phyloP scores from a whole-genome alignment of 2,888 invertebrate species.

The Galerucella nymphaeae region DNA sequence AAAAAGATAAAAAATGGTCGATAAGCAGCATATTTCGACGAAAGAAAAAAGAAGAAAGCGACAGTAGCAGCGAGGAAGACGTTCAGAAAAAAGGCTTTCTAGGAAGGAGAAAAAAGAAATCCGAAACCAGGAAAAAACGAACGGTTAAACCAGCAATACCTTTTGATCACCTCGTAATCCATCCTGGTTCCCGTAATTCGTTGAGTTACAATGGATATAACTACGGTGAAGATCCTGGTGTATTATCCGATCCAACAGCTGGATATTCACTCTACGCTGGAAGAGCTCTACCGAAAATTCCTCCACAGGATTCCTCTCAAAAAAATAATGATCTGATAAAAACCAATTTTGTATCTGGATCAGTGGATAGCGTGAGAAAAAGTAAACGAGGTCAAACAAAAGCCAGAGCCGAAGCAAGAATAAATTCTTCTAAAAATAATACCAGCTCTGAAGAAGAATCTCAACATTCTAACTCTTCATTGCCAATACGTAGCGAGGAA shows the following conservation, averaged over 20 bases:
- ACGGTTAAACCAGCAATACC: slow-evolving; percentile 67
- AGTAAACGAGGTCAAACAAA: slow-evolving; percentile 72
- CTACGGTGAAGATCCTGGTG: slow-evolving; percentile 66
- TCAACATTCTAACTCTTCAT: slow-evolving; percentile 75
- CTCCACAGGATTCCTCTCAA: slow-evolving; percentile 58
- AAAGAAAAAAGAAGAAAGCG: slow-evolving; percentile 77
- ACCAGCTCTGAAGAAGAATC: slow-evolving; percentile 81
- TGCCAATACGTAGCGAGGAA: slow-evolving; percentile 77
- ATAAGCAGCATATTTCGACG: slow-evolving; percentile 82
- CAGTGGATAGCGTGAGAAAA: slow-evolving; percentile 67
- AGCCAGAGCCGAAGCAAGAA: slow-evolving; percentile 75
- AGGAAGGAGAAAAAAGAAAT: slow-evolving; percentile 62
- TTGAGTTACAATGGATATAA: slow-evolving; percentile 49
- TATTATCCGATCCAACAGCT: slow-evolving; percentile 70
- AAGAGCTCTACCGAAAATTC: slow-evolving; percentile 52
- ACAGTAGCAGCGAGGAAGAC: slow-evolving; percentile 68
- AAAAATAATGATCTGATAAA: slow-evolving; percentile 54
- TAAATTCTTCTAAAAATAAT: slow-evolving; percentile 71
- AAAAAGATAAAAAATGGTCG: slow-evolving; percentile 81
- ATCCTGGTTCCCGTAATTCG: slow-evolving; percentile 46
- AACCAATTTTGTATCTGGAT: slow-evolving; percentile 62
- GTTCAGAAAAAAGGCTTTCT: slow-evolving; percentile 60
- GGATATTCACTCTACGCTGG: slow-evolving; percentile 54
- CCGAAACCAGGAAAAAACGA: slow-evolving; percentile 68
- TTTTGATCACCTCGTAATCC: slow-evolving; percentile 75